Evolutionary conservation across 2,888 invertebrate species (phyloP).

Genomic region (Diarsia dahlii): DNA sequence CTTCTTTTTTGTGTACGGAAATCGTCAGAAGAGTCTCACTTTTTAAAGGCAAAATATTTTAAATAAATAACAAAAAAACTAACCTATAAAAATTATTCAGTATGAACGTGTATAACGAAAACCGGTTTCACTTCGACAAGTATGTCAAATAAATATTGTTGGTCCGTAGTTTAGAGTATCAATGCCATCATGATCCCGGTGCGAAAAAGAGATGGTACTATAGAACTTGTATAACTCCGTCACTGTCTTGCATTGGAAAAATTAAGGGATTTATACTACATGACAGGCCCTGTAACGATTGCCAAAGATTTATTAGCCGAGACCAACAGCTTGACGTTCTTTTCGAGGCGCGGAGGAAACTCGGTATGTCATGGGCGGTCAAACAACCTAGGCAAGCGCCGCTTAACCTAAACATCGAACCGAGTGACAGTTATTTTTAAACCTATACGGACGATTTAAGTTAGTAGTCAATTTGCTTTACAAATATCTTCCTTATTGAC

Average conservation of each 20-base stretch:
- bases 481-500: neutral
- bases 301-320: no score
- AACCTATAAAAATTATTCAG: no score
- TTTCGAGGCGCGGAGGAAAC: no score
- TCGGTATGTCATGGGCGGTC: no score
- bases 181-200: no score
- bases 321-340: no score
- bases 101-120: neutral
- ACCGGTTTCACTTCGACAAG: neutral
- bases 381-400: no score
- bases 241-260: neutral
- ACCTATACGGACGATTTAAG: neutral
- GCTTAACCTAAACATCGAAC: no score
- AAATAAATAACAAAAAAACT: neutral
- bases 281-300: neutral
- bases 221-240: neutral
- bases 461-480: neutral
- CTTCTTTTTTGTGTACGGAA: constrained; percentile 15
- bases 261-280: neutral
- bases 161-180: neutral
- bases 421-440: no score
- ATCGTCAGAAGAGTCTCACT: constrained; percentile 45
- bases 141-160: neutral
- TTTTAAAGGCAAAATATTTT: constrained; percentile 3
- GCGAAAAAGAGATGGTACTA: neutral